These are phyloP conservation scores for Onychorhynchus coronatus DNA, from an alignment of 2,113 vertebrate species.

Conservation along the genomic window DNA sequence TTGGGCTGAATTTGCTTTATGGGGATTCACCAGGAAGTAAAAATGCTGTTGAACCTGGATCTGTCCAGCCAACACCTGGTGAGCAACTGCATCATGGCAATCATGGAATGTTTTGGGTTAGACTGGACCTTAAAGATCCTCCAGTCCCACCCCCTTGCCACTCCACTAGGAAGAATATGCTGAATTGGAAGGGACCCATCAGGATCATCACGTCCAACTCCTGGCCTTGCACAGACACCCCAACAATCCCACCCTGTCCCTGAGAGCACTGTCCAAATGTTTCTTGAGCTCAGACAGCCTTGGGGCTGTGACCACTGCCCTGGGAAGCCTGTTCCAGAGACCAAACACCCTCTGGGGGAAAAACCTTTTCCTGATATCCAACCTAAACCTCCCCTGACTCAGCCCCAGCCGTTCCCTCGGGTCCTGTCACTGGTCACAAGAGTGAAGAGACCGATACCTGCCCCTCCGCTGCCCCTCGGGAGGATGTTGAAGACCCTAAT, in stretches of 20 bases:
- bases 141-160: too few species aligned
- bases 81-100: not conserved
- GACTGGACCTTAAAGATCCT: not conserved
- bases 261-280: not conserved
- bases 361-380: not conserved
- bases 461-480: not conserved
- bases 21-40: not conserved
- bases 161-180: not conserved
- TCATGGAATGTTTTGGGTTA: not conserved
- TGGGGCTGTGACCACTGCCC: not conserved
- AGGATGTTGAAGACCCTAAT: not conserved
- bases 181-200: not conserved
- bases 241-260: not conserved
- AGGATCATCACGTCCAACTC: not conserved
- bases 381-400: too few species aligned
- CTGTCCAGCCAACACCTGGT: not conserved
- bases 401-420: not conserved
- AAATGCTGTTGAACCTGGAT: rapidly evolving
- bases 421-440: not conserved
- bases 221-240: not conserved
- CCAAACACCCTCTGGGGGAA: not conserved
- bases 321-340: not conserved
- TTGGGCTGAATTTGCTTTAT: not conserved
- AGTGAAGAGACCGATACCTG: not conserved
- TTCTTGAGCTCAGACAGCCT: not conserved